Conservation (phyloP, 2,113 vertebrate species). For the Eudorcas thomsonii region DNA sequence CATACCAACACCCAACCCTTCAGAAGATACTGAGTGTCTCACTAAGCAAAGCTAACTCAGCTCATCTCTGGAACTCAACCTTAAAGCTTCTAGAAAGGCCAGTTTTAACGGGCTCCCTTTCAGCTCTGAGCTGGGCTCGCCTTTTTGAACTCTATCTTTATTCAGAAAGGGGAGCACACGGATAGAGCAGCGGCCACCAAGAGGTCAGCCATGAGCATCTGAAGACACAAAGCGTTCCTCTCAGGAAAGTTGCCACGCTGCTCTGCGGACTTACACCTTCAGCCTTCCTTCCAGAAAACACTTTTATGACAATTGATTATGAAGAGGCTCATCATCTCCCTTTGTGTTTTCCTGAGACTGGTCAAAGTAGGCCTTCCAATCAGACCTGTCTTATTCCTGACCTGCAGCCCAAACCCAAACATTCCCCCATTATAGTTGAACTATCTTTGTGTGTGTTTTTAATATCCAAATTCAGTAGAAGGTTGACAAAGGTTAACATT, state of each 20-base stretch:
- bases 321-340: not conserved
- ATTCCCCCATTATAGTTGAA: not conserved
- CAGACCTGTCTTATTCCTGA: not conserved
- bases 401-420: not conserved
- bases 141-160: not conserved
- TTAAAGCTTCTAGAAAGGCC: conserved; percentile 24
- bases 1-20: not conserved
- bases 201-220: not conserved
- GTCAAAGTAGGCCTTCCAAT: not conserved
- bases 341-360: not conserved
- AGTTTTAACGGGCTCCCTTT: conserved; percentile 40
- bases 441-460: conserved; percentile 39
- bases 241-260: not conserved
- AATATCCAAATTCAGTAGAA: conserved; percentile 21
- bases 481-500: conserved; percentile 9
- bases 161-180: not conserved
- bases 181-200: not conserved
- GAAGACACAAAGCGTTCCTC: not conserved
- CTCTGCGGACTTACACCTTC: not conserved
- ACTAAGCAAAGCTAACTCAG: not conserved
- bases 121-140: not conserved
- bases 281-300: not conserved
- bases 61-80: not conserved
- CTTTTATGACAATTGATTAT: not conserved
- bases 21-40: not conserved